A percentile compares a stretch with the other conserved stretches of the same genome.
phyloP scores from a whole-genome alignment of 2,888 invertebrate species.

The Dendrolimus pini region DNA sequence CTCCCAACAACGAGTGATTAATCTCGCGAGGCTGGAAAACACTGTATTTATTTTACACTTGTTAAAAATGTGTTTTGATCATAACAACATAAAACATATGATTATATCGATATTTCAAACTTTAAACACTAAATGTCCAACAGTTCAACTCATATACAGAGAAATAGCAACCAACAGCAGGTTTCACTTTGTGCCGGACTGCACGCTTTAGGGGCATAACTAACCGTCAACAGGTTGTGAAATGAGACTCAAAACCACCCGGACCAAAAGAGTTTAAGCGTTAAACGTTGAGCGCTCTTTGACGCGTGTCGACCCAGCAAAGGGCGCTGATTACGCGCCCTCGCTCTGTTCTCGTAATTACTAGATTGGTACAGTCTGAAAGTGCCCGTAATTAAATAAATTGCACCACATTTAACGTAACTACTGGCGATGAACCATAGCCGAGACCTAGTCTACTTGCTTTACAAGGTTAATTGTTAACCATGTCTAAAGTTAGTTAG shows the following conservation, averaged over 20 bases:
- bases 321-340: conserved; percentile 66
- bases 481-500: background rate
- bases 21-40: conserved; percentile 35
- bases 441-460: background rate
- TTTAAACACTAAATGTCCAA: too few species aligned
- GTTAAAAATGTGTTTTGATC: background rate
- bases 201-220: conserved; percentile 50
- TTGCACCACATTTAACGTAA: conserved; percentile 46
- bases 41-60: too few species aligned
- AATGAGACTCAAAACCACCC: conserved; percentile 50
- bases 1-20: conserved; percentile 36
- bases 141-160: too few species aligned
- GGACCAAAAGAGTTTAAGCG: conserved; percentile 32
- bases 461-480: too few species aligned
- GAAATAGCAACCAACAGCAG: conserved; percentile 7
- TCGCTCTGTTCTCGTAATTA: conserved; percentile 62
- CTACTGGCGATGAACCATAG: conserved; percentile 11
- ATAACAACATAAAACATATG: background rate
- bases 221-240: conserved; percentile 71
- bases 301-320: conserved; percentile 56
- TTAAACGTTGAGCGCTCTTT: conserved; percentile 37
- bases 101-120: too few species aligned
- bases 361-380: conserved; percentile 63
- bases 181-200: conserved; percentile 46
- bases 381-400: conserved; percentile 69